These are phyloP conservation scores for Pardalotus punctatus DNA, from an alignment of 2,113 vertebrate species.

Conservation along the genomic window DNA sequence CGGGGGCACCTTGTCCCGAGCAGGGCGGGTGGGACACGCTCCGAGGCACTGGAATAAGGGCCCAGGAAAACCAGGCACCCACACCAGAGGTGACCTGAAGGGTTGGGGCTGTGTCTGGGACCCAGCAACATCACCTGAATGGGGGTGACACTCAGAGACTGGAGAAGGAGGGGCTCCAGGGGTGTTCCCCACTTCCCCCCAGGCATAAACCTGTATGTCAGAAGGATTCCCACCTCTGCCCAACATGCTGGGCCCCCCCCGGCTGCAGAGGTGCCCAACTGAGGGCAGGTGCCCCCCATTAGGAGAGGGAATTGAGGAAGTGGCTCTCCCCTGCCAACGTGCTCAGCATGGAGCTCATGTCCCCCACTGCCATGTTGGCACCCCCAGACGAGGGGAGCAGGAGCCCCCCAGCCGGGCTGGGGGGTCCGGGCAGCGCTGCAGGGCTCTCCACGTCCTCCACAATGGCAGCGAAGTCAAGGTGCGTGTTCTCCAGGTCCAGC, in stretches of 20 bases:
- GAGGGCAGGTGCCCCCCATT: neutral
- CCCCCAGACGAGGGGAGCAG: neutral
- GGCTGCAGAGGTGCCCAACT: neutral
- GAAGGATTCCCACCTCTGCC: neutral
- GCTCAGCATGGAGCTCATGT: conserved; percentile 94
- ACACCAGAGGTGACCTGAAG: neutral
- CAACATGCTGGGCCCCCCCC: accelerated
- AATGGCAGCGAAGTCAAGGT: conserved; percentile 95
- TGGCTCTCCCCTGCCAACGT: conserved; percentile 93
- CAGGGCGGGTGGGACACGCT: neutral
- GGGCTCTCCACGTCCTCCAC: conserved; percentile 88
- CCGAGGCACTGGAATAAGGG: neutral
- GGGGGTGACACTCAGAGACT: neutral
- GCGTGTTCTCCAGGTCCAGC: conserved; percentile 93
- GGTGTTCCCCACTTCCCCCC: accelerated
- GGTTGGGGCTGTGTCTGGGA: neutral
- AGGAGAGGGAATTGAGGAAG: conserved; percentile 90
- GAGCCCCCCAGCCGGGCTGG: conserved; percentile 69
- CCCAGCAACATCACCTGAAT: accelerated
- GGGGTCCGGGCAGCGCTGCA: conserved; percentile 71
- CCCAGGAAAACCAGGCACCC: neutral
- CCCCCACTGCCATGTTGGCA: conserved; percentile 95
- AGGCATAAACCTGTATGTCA: accelerated
- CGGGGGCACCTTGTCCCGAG: neutral
- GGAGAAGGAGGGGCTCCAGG: too few relatives aligned